Evolutionary conservation across 1,140 invertebrate genomes (phyloP), one percentile per base, ranked within the genome.

Genomic region (Pseudomyrmex concolor): DNA sequence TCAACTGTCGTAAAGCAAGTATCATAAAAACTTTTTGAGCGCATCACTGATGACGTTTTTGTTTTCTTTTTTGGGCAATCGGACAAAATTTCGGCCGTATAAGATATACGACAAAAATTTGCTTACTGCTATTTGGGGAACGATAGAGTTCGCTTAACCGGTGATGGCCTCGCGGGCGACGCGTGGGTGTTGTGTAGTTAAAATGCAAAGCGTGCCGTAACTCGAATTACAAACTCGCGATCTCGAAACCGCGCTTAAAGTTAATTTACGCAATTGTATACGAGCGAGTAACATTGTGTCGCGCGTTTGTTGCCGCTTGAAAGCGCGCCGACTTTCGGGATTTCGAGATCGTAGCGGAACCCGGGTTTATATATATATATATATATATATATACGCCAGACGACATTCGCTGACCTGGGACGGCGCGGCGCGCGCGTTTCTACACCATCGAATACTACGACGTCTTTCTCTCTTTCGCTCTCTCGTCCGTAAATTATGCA

Each of bases 151-250:
- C 78, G 48, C 17, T 34, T 10, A 13, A n/a, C n/a, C n/a, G 73
- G 64, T 60, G 73, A 64, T 64, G 51, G 60, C n/a, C 3, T 12
- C 60, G 48, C 7, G 25, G 22, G 60, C 62, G 62, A 57, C 73
- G 25, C 73, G 25, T 19, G 10, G 55, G 34, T 34, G 34, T 34
- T 34, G 34, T 34, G 0, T 70, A 59, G 66, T 80, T 80, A 80
- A 80, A 80, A 80, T 80, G 76, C 76, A 80, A 80, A 80, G 76
- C 76, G 43, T 70, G 34, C 66, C 66, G 76, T 80, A 80, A 80
- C 76, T 71, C 76, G 76, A 80, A 71, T 80, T 80, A 80, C 76
- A 80, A 80, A 80, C 76, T 80, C 76, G 45, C 66, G 76, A 80
- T 63, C 48, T 77, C 80, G 80, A 63, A 72, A 57, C 57, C 70